phyloP scores from a whole-genome alignment of 2,797 vertebrate species.

The Epinephelus coioides region DNA sequence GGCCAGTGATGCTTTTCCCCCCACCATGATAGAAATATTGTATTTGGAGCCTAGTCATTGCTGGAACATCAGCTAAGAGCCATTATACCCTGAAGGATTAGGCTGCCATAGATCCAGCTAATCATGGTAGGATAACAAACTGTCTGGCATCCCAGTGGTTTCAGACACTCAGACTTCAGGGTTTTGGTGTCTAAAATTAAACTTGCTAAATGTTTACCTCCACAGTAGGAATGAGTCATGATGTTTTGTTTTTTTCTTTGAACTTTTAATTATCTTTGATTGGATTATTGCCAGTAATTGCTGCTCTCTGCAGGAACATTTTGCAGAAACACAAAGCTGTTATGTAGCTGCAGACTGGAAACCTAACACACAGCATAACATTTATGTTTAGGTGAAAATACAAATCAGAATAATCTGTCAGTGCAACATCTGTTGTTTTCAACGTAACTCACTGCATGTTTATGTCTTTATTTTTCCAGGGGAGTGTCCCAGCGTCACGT shows the following conservation, averaged over 20 bases:
- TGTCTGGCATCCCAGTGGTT: slow-evolving; percentile 55
- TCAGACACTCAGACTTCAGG: slow-evolving; percentile 42
- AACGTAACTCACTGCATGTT: not conserved
- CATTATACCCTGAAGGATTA: slow-evolving; percentile 83
- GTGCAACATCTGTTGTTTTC: not conserved
- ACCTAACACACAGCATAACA: slow-evolving; percentile 5
- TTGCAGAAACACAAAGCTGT: slow-evolving; percentile 17
- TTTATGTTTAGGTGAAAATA: slow-evolving; percentile 6
- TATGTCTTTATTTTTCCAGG: slow-evolving; percentile 76
- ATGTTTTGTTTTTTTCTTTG: slow-evolving; percentile 18
- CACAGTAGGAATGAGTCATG: slow-evolving; percentile 30
- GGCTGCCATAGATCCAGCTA: slow-evolving; percentile 76
- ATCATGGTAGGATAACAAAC: slow-evolving; percentile 78
- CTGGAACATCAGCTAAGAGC: slow-evolving; percentile 81
- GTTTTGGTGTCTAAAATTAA: slow-evolving; percentile 67
- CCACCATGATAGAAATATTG: slow-evolving; percentile 74
- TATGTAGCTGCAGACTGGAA: not conserved
- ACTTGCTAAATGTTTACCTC: slow-evolving; percentile 49
- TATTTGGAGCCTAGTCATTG: slow-evolving; percentile 77
- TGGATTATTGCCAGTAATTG: slow-evolving; percentile 29
- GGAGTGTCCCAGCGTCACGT: slow-evolving; percentile 64
- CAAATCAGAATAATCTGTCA: not conserved
- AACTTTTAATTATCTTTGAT: slow-evolving; percentile 44
- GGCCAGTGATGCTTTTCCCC: slow-evolving; percentile 64
- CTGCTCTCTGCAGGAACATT: slow-evolving; percentile 10